A percentile compares a stretch with the other conserved stretches of the same genome.
These are phyloP conservation scores for Dryococelus australis DNA, from an alignment of 2,888 invertebrate genomes.

Conservation along the genomic window DNA sequence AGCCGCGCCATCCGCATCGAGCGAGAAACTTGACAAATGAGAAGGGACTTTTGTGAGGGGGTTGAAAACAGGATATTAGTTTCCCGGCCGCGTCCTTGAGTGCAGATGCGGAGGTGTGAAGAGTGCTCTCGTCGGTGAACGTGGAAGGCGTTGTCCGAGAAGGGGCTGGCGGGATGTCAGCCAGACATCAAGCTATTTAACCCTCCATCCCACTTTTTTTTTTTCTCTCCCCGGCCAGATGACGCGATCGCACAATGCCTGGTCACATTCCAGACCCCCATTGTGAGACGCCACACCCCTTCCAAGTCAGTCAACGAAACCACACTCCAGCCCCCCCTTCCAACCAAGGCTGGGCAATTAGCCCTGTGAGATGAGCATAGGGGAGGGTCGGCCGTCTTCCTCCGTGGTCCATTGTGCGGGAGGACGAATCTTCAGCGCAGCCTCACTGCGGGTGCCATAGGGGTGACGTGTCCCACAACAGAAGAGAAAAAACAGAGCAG, in stretches of 20 bases:
- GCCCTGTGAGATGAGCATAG: neutral
- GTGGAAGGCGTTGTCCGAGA: neutral
- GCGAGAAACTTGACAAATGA: neutral
- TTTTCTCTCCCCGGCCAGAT: neutral
- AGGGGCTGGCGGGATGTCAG: neutral
- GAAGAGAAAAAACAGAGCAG: too few relatives aligned
- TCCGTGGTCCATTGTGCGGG: neutral
- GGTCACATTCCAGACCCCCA: constrained; percentile 16
- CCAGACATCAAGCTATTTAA: constrained; percentile 16
- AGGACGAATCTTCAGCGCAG: neutral
- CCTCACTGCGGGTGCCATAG: too few relatives aligned
- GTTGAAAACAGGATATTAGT: neutral
- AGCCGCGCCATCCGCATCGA: neutral
- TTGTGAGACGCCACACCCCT: neutral
- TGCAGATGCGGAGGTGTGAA: neutral
- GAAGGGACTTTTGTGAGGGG: neutral
- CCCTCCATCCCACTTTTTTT: neutral
- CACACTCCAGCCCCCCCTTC: neutral
- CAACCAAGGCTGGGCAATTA: neutral
- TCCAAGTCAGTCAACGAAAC: neutral
- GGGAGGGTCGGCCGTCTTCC: neutral
- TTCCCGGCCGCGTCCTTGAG: neutral
- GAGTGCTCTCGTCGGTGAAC: neutral
- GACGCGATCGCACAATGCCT: neutral
- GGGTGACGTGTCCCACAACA: too few relatives aligned